Evolutionary conservation across 2,113 vertebrate genomes (phyloP).

Genomic region (Dromaius novaehollandiae): DNA sequence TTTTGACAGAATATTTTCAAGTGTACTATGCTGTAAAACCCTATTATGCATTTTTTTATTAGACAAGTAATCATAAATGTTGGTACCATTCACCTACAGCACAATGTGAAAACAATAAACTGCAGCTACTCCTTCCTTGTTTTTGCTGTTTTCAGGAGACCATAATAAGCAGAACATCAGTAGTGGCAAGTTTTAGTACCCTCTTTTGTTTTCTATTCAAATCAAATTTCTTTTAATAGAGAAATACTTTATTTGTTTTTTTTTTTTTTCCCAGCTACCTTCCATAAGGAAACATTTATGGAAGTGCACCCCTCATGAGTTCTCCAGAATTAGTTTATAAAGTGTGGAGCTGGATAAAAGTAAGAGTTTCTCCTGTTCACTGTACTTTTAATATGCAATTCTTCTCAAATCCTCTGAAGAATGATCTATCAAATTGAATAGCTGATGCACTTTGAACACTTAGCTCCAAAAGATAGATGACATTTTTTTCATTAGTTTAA

Average conservation of each 20-base stretch:
- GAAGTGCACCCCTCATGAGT: slow-evolving; percentile 32
- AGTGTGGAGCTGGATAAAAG: slow-evolving; percentile 44
- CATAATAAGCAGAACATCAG: neutral
- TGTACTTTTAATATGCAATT: slow-evolving; percentile 70
- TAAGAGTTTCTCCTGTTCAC: slow-evolving; percentile 39
- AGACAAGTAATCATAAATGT: neutral
- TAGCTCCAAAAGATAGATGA: slow-evolving; percentile 75
- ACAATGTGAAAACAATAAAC: slow-evolving; percentile 13
- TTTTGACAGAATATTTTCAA: neutral
- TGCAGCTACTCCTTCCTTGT: neutral
- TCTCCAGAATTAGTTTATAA: slow-evolving; percentile 66
- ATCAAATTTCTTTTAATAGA: neutral
- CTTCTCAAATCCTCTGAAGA: slow-evolving; percentile 65
- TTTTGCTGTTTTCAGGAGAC: neutral
- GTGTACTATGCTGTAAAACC: neutral
- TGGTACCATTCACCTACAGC: neutral
- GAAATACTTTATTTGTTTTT: slow-evolving; percentile 4
- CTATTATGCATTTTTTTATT: neutral
- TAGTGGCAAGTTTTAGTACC: neutral
- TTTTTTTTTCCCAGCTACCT: neutral
- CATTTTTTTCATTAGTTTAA: slow-evolving; percentile 81
- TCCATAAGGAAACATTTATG: neutral
- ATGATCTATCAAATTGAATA: slow-evolving; percentile 73
- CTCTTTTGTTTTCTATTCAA: neutral
- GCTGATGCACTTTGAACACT: slow-evolving; percentile 72